Evolutionary conservation across 2,113 vertebrate species (phyloP).

Genomic region (Pituophis catenifer): DNA sequence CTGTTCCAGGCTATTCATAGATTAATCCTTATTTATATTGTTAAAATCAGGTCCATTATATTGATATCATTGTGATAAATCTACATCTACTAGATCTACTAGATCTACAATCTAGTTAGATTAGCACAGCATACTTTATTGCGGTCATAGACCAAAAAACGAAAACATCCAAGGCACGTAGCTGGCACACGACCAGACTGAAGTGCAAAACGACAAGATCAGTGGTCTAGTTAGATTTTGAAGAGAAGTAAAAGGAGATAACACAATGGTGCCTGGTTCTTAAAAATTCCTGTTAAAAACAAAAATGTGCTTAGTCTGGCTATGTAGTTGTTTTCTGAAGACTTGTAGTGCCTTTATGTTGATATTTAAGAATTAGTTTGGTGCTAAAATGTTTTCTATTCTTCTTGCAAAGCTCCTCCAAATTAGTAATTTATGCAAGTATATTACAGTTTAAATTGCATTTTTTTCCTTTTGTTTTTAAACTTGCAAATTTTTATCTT

Average conservation of each 20-base stretch:
- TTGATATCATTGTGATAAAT: not conserved
- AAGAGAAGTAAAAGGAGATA: not conserved
- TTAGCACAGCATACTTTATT: no score
- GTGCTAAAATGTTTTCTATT: conserved; percentile 55
- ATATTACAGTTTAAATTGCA: conserved; percentile 56
- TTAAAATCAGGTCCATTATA: conserved; percentile 30
- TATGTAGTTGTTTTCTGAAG: conserved; percentile 55
- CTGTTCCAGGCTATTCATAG: not conserved
- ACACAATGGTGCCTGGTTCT: conserved; percentile 40
- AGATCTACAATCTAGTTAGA: no score
- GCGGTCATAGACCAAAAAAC: no score
- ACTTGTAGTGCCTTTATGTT: conserved; percentile 51
- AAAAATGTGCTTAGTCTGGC: conserved; percentile 1
- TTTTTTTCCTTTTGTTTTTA: conserved; percentile 51
- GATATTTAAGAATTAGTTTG: conserved; percentile 54
- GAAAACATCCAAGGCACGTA: no score
- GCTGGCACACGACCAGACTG: no score
- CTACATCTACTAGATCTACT: not conserved
- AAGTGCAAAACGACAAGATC: no score
- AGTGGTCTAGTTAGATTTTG: not conserved
- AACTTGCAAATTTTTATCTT: conserved; percentile 33
- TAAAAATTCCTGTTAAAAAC: conserved; percentile 24
- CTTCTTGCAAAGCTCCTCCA: conserved; percentile 41
- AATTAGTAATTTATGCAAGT: conserved; percentile 39
- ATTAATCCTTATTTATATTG: not conserved